Percentiles rank a stretch among this genome's conserved stretches.
These are phyloP conservation scores for Eleutherodactylus coqui DNA, from an alignment of 2,797 vertebrate genomes.

Conservation along the genomic window DNA sequence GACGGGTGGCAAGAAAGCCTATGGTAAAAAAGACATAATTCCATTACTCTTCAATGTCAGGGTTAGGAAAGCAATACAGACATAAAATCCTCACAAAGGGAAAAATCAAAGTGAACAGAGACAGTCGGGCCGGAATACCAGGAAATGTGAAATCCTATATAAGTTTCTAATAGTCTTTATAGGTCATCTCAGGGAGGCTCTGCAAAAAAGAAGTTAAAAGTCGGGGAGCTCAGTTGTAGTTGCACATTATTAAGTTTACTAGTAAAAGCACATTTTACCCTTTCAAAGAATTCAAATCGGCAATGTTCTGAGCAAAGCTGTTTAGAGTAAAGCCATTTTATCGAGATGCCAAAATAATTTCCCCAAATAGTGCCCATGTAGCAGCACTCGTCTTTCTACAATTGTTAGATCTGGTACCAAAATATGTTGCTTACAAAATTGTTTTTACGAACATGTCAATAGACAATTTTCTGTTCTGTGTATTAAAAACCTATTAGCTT, in stretches of 20 bases:
- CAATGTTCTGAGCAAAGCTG: background rate
- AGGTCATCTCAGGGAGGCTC: background rate
- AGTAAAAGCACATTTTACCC: background rate
- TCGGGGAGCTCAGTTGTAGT: background rate
- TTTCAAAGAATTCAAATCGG: background rate
- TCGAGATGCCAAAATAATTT: too few species aligned
- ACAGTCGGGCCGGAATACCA: slow-evolving; percentile 16
- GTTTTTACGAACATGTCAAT: too few species aligned
- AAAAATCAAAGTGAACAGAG: slow-evolving; percentile 29
- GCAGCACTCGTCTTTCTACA: too few species aligned
- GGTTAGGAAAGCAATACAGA: slow-evolving; percentile 55
- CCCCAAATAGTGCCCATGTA: too few species aligned
- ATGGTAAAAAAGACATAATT: slow-evolving; percentile 44
- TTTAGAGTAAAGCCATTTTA: background rate
- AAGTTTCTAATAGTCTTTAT: slow-evolving; percentile 13
- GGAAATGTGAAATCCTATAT: slow-evolving; percentile 47
- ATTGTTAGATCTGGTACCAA: too few species aligned
- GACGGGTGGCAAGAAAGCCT: slow-evolving; percentile 26
- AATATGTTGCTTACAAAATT: too few species aligned
- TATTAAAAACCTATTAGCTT: too few species aligned
- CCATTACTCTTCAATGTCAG: slow-evolving; percentile 46
- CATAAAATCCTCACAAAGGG: slow-evolving; percentile 6
- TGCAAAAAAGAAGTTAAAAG: background rate
- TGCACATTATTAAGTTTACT: background rate
- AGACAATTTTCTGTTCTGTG: too few species aligned